Base-by-base conservation (phyloP, 2,888 invertebrate species). In the Cantharis nigra region DNA sequence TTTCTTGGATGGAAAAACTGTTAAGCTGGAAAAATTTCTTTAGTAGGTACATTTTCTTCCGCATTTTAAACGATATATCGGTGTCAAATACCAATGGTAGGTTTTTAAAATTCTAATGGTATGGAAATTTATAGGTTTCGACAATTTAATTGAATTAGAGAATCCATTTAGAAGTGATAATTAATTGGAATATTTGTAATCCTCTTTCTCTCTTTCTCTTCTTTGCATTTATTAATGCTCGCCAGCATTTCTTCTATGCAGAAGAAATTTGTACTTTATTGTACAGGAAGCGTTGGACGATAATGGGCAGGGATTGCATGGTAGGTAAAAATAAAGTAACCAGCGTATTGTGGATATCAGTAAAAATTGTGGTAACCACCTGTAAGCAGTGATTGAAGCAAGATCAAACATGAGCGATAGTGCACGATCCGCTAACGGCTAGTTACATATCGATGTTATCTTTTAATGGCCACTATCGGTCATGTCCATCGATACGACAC, bases 391-490 rank as follows among this genome's bases (percentile, higher is more conserved):
- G 83, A 83, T 83, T 83, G 84, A 84, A 81, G 82, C 77, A 77
- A 83, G 84, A 84, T 84, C 83, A 83, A 83, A 83, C 83, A 84
- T 82, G 83, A 83, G 81, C 81, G 84, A 85, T 85, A 85, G 83
- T 70, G 84, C 85, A 85, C 85, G 85, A 83, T 82, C 80, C 78
- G 81, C 84, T 83, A 82, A 81, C 80, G 84, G 84, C 83, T 81
- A 79, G 82, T 82, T 82, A 82, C 79, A 83, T 83, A 83, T 83
- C 84, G 81, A 77, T 78, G 79, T 82, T 82, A 83, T 84, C 85
- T 82, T 82, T 83, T 83, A 81, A 78, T 79, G 78, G 75, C 75
- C 78, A 64, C 80, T 84, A 85, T 84, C 84, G 82, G 78, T 78
- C 80, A 77, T 82, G 81, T 83, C 80, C 81, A 84, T 84, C 84